A percentile compares a stretch with the other conserved stretches of the same genome.
phyloP scores from a whole-genome alignment of 2,888 invertebrate species.

The Macrophya annulata region DNA sequence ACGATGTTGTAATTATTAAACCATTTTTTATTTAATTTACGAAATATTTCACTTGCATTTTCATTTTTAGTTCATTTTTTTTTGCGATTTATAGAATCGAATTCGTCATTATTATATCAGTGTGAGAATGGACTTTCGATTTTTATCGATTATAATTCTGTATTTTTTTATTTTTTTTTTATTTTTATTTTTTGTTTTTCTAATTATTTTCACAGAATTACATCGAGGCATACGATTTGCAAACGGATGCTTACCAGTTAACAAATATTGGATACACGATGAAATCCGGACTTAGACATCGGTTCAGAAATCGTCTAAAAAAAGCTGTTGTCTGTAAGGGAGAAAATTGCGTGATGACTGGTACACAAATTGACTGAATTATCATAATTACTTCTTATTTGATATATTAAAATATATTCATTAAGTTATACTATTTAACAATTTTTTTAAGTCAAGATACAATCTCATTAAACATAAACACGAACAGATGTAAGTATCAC shows the following conservation, averaged over 20 bases:
- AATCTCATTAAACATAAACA: neutral
- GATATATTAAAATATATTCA: neutral
- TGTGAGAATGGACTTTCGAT: neutral
- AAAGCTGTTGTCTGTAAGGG: conserved; percentile 68
- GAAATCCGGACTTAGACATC: conserved; percentile 63
- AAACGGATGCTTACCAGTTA: conserved; percentile 87
- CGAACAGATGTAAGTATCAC: neutral
- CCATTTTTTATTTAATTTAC: neutral
- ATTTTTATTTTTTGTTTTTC: conserved; percentile 41
- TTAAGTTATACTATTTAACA: neutral
- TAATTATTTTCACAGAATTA: conserved; percentile 83
- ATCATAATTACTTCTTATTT: neutral
- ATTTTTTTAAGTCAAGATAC: neutral
- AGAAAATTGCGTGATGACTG: conserved; percentile 62
- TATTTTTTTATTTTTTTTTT: too few species aligned
- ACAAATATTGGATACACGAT: conserved; percentile 81
- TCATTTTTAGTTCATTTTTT: neutral
- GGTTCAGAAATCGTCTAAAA: conserved; percentile 69
- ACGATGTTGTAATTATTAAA: conserved; percentile 79
- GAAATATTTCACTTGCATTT: neutral
- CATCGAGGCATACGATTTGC: conserved; percentile 89
- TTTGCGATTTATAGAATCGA: neutral
- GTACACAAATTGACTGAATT: conserved; percentile 50
- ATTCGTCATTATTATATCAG: conserved; percentile 12
- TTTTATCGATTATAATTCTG: neutral